Evolutionary conservation across 2,797 vertebrate genomes (phyloP).

Genomic region (Scolopax rusticola): DNA sequence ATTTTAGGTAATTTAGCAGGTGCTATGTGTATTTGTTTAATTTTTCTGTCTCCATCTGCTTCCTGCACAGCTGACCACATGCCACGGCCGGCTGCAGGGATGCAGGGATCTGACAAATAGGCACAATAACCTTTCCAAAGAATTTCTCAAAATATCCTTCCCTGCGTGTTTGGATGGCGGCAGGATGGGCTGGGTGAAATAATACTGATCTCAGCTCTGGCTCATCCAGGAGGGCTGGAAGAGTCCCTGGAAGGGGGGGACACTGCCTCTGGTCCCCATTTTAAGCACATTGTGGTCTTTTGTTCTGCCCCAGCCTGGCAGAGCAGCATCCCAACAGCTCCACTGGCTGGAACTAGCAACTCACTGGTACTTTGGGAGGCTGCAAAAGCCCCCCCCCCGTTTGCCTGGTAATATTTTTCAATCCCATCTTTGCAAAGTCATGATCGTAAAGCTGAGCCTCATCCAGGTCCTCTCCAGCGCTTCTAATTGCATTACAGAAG

Average conservation of each 20-base stretch:
- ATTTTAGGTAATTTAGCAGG: conserved; percentile 50
- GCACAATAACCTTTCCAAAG: background rate
- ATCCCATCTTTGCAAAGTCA: background rate
- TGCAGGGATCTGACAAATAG: background rate
- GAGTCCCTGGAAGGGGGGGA: background rate
- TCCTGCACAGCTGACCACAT: conserved; percentile 28
- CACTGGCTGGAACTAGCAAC: background rate
- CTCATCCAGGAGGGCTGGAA: background rate
- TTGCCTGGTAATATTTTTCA: background rate
- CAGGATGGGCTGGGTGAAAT: background rate
- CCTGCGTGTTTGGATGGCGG: background rate
- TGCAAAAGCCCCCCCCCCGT: background rate
- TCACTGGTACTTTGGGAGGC: accelerated
- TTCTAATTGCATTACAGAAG: background rate
- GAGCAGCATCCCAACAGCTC: background rate
- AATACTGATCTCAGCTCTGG: background rate
- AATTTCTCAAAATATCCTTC: conserved; percentile 34
- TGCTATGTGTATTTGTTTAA: background rate
- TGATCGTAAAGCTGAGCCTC: background rate
- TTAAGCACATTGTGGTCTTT: background rate
- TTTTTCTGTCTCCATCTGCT: conserved; percentile 48
- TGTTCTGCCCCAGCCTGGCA: background rate
- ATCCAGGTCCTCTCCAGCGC: background rate
- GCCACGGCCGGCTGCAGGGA: background rate
- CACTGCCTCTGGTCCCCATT: background rate